Base-by-base conservation (phyloP, 1,140 invertebrate species). In the Dendroctonus ponderosae region DNA sequence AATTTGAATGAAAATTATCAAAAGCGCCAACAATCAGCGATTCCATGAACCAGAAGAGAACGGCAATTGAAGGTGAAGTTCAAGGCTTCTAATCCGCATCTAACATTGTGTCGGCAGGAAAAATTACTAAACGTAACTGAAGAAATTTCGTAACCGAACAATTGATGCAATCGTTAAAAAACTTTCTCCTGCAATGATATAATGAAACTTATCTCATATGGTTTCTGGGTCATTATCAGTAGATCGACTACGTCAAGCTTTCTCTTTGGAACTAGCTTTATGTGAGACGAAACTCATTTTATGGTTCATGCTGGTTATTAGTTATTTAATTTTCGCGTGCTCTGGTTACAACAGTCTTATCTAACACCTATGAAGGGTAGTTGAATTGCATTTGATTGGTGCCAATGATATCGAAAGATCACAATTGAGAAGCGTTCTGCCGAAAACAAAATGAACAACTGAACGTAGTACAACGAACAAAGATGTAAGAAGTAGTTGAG, bases 191-290 rank as follows among this genome's bases (percentile, higher is more conserved):
- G 14, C 41, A 26, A 48, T 65, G 53, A 65, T 57, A 57, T 65
- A 65, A 65, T 65, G 54, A 46, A 14, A 57, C 62, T 65, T 65
- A 65, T 65, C 62, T 65, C 62, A 57, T 44, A 8, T 8, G 26
- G 12, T 65, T 65, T 65, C 52, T 65, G 62, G 62, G 62, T 65
- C 62, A 65, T 56, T 65, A 65, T 65, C 62, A 53, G 62, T 56
- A 38, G 58, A 61, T 61, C 58, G 37, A 12, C 41, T 40, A 61
- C 58, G 12, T 8, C 9, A 8, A 7, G 46, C 58, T 61, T 61
- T 61, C 58, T 61, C 58, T 61, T 40, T 39, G 43, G 46, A 59
- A 59, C 42, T 44, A 59, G 43, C 9, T 14, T 46, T 59, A 12
- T 26, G 3, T 1, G 26, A 26, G 26, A 26, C 26, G 26, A 26